Percentiles rank a stretch among this genome's conserved stretches.
Evolutionary conservation across 2,113 vertebrate genomes (phyloP).

Genomic region (Gallinago paraguaiae): DNA sequence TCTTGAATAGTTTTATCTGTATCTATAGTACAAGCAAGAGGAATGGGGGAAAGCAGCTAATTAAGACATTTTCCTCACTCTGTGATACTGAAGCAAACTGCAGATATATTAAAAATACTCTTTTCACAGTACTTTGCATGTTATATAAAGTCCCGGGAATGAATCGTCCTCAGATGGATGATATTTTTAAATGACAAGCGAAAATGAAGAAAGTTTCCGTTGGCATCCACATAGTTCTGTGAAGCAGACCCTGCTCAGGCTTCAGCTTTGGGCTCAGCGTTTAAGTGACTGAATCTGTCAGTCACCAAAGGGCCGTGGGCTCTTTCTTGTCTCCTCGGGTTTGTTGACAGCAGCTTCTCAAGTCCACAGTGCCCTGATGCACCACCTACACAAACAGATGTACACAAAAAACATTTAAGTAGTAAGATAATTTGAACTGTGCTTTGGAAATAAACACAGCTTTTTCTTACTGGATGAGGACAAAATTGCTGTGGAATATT

Average conservation of each 20-base stretch:
- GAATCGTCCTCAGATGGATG: background rate
- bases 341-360: conserved; percentile 35
- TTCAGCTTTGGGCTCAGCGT: conserved; percentile 42
- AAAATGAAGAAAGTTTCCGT: background rate
- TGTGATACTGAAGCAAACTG: background rate
- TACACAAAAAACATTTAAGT: background rate
- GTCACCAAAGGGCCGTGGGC: conserved; percentile 33
- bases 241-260: background rate
- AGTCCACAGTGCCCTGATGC: background rate
- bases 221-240: background rate
- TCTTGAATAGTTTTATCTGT: background rate
- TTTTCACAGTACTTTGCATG: background rate
- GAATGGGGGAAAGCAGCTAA: background rate
- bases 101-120: conserved; percentile 8
- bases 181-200: background rate
- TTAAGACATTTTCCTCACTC: background rate
- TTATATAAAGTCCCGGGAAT: conserved; percentile 20
- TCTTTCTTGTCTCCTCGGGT: conserved; percentile 58
- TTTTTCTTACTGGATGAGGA: background rate
- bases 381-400: conserved; percentile 20
- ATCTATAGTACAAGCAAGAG: background rate
- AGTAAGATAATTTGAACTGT: background rate
- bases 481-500: background rate
- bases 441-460: background rate
- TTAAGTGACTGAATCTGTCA: conserved; percentile 24